Evolutionary conservation across 2,113 vertebrate species (phyloP).

Genomic region (Myotis davidii): DNA sequence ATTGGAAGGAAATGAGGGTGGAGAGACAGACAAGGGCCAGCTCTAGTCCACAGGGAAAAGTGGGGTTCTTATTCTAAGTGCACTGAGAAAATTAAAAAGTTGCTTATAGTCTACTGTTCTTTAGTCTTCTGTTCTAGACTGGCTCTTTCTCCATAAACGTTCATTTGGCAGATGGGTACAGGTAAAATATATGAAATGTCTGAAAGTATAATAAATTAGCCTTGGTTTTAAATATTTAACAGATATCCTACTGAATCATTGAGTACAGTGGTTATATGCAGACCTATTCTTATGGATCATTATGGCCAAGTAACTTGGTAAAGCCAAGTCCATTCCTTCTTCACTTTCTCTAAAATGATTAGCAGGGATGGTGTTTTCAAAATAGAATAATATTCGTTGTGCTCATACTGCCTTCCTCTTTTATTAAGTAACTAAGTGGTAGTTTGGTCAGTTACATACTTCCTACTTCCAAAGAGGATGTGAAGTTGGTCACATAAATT

Average conservation of each 20-base stretch:
- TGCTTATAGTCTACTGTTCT: not conserved
- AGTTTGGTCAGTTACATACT: not conserved
- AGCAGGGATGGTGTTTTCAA: not conserved
- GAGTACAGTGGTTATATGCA: not conserved
- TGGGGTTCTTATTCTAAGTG: not conserved
- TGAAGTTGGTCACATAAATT: conserved; percentile 18
- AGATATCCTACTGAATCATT: not conserved
- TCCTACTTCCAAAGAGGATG: conserved; percentile 9
- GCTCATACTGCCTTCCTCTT: not conserved
- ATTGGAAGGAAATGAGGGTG: not conserved
- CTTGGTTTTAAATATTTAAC: conserved; percentile 16
- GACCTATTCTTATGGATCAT: not conserved
- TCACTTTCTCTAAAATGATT: not conserved
- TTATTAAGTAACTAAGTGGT: conserved; percentile 4
- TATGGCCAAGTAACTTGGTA: not conserved
- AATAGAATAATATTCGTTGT: not conserved
- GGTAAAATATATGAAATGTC: not conserved
- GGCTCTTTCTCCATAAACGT: conserved; percentile 39
- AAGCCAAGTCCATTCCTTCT: not conserved
- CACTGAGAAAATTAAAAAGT: not conserved
- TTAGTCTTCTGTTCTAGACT: not conserved
- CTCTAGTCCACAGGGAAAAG: not conserved
- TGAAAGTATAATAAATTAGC: not conserved
- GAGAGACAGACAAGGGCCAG: not conserved
- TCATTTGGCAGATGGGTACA: not conserved